Evolutionary conservation across 1,140 invertebrate genomes (phyloP).

Genomic region (Rhysida immarginata): DNA sequence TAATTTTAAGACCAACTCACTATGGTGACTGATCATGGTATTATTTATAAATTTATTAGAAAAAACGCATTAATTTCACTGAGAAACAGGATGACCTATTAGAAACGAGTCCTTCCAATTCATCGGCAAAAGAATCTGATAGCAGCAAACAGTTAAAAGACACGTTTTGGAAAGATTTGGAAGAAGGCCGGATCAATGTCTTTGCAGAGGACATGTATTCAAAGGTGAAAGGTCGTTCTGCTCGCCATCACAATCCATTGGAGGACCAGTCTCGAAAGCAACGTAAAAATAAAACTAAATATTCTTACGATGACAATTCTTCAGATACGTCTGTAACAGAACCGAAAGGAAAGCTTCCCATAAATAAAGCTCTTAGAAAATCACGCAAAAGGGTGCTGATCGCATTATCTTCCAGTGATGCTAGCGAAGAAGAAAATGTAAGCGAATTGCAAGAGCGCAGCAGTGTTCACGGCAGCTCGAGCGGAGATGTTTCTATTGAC

Average conservation of each 20-base stretch:
- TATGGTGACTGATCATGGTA: too few species aligned
- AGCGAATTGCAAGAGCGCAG: too few species aligned
- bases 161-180: neutral
- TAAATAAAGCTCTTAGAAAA: neutral
- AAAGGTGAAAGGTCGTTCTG: neutral
- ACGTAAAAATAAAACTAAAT: neutral
- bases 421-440: neutral
- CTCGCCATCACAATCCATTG: neutral
- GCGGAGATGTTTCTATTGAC: too few species aligned
- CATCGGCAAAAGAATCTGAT: neutral
- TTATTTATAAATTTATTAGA: too few species aligned
- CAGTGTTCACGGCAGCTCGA: too few species aligned
- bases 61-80: too few species aligned
- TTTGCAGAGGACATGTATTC: conserved; percentile 5
- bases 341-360: neutral
- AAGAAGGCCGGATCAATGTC: neutral
- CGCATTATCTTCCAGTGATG: neutral
- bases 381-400: neutral
- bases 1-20: too few species aligned
- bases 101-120: too few species aligned
- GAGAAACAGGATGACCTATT: too few species aligned
- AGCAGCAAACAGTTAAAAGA: neutral
- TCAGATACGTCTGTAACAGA: neutral
- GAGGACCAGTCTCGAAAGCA: neutral
- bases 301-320: neutral